Percentiles rank a stretch among this genome's conserved stretches.
phyloP scores from a whole-genome alignment of 2,113 vertebrate genomes.

The Tapirus terrestris region DNA sequence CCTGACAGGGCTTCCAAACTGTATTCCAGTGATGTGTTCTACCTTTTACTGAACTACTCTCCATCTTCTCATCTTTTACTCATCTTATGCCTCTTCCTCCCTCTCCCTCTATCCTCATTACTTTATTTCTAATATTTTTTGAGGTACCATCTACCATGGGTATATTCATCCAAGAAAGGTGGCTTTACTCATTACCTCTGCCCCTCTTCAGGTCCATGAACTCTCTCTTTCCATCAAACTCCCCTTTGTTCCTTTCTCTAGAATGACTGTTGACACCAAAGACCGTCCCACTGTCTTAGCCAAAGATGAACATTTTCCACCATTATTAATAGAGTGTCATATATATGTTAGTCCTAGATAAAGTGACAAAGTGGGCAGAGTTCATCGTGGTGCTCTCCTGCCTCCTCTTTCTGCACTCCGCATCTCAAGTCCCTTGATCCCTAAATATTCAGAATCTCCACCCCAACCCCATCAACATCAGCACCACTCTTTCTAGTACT shows the following conservation, averaged over 20 bases:
- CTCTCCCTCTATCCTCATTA: background rate
- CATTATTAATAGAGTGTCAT: background rate
- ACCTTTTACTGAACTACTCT: slow-evolving; percentile 37
- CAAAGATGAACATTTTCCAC: slow-evolving; percentile 11
- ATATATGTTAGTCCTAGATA: background rate
- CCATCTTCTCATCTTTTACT: background rate
- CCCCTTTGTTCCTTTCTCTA: slow-evolving; percentile 1
- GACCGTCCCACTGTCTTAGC: background rate
- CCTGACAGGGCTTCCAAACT: background rate
- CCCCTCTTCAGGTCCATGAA: background rate
- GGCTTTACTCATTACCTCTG: background rate
- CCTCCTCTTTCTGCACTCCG: background rate
- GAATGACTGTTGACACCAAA: background rate
- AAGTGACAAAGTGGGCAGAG: slow-evolving; percentile 17
- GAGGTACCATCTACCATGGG: background rate
- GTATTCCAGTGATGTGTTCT: background rate
- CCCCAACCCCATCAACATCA: background rate
- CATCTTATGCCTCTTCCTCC: background rate
- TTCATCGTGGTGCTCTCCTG: background rate
- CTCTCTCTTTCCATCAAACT: background rate
- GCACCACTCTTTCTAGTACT: background rate
- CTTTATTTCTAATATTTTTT: slow-evolving; percentile 46
- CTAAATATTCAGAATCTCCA: slow-evolving; percentile 6
- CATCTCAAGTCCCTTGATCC: background rate
- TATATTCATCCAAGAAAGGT: background rate